Conservation (phyloP, 2,888 invertebrate species). For the Drosophila kambysellisi region DNA sequence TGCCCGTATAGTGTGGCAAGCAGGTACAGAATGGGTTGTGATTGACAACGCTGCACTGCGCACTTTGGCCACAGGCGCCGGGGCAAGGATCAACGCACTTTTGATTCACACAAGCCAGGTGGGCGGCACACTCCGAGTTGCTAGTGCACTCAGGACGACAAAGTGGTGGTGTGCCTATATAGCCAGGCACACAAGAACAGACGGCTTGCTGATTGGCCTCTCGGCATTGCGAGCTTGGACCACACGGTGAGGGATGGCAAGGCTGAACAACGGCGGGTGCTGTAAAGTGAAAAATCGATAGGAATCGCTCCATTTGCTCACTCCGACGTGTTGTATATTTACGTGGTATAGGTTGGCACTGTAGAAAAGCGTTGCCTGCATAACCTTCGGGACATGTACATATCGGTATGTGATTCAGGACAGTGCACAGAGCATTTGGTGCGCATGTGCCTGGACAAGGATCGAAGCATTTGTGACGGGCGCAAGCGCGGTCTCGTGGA, state of each 20-base stretch:
- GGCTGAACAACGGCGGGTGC: conserved; percentile 85
- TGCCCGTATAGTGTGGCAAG: conserved; percentile 88
- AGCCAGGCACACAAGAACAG: conserved; percentile 89
- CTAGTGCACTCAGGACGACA: conserved; percentile 91
- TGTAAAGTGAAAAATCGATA: conserved; percentile 47
- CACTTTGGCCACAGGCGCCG: conserved; percentile 88
- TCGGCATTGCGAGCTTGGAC: conserved; percentile 91
- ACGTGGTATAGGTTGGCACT: conserved; percentile 85
- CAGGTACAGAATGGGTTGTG: conserved; percentile 92
- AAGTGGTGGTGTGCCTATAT: conserved; percentile 89
- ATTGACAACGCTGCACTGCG: conserved; percentile 88
- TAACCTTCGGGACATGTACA: conserved; percentile 90
- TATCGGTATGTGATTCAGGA: conserved; percentile 92
- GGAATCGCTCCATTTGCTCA: not conserved
- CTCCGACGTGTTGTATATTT: conserved; percentile 64
- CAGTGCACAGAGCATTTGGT: conserved; percentile 90
- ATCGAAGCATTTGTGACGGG: conserved; percentile 90
- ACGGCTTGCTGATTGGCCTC: conserved; percentile 89
- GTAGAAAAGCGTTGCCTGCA: conserved; percentile 90
- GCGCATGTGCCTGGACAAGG: conserved; percentile 94
- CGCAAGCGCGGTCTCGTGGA: conserved; percentile 89
- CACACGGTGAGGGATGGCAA: conserved; percentile 89
- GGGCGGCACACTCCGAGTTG: conserved; percentile 89
- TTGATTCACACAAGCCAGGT: conserved; percentile 89
- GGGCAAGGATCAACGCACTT: conserved; percentile 90